Percentiles rank a stretch among this genome's conserved stretches.
Conservation (phyloP, 2,888 invertebrate genomes). For the Fissipunctia ypsillon region DNA sequence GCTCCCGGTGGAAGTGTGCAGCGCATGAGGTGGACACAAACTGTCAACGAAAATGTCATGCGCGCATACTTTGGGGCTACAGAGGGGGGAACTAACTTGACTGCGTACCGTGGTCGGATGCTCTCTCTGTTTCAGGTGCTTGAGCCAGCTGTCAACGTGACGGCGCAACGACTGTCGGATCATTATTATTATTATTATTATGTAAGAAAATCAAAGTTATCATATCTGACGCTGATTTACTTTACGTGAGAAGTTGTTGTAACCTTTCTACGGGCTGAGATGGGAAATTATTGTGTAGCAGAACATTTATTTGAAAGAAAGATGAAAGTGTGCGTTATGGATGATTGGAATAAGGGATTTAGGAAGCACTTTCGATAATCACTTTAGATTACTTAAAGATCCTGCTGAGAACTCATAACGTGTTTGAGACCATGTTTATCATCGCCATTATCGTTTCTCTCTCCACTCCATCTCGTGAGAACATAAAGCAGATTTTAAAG, state of each 20-base stretch:
- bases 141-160: no score
- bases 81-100: no score
- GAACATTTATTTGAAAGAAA: not conserved
- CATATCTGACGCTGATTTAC: not conserved
- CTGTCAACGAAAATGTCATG: no score
- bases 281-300: not conserved
- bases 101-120: no score
- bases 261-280: not conserved
- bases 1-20: no score
- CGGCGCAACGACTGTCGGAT: no score
- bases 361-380: not conserved
- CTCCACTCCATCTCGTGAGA: slow-evolving; percentile 29
- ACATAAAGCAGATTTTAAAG: slow-evolving; percentile 57
- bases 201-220: slow-evolving; percentile 22
- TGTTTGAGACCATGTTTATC: not conserved
- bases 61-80: no score
- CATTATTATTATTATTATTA: no score
- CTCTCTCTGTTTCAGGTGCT: no score
- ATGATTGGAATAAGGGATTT: not conserved
- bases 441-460: slow-evolving; percentile 26
- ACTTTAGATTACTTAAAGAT: not conserved
- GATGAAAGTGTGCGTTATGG: not conserved
- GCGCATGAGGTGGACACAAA: no score
- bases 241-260: slow-evolving; percentile 21
- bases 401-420: not conserved